Evolutionary conservation across 2,113 vertebrate genomes (phyloP).

Genomic region (Origma solitaria): DNA sequence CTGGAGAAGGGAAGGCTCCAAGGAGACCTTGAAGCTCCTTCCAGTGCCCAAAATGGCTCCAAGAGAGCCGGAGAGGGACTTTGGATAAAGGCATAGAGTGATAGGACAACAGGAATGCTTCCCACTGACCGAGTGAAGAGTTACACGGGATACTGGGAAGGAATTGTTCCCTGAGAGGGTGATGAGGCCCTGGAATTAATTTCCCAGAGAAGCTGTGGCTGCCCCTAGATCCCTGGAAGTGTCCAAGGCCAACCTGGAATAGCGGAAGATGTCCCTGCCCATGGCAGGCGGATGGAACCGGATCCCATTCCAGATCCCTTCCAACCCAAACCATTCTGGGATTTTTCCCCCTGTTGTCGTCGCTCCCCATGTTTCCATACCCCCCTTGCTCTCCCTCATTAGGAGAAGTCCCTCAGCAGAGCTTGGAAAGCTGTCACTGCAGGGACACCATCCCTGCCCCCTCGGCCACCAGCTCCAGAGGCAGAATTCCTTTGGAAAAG

Average conservation of each 20-base stretch:
- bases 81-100: neutral
- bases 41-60: neutral
- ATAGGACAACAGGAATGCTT: neutral
- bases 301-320: neutral
- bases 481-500: neutral
- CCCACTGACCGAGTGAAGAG: neutral
- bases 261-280: no score
- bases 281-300: no score
- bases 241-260: neutral
- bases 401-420: neutral
- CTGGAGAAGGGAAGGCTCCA: neutral
- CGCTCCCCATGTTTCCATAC: neutral
- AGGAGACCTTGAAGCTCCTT: neutral
- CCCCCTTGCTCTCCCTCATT: rapidly evolving
- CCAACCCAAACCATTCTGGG: neutral
- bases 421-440: neutral
- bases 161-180: neutral
- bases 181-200: neutral
- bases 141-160: neutral
- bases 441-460: neutral
- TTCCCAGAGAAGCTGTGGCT: neutral
- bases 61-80: neutral
- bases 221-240: neutral
- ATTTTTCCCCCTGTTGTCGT: neutral
- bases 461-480: neutral